Conservation (phyloP, 2,888 invertebrate species). For the Hoplodrina blanda region DNA sequence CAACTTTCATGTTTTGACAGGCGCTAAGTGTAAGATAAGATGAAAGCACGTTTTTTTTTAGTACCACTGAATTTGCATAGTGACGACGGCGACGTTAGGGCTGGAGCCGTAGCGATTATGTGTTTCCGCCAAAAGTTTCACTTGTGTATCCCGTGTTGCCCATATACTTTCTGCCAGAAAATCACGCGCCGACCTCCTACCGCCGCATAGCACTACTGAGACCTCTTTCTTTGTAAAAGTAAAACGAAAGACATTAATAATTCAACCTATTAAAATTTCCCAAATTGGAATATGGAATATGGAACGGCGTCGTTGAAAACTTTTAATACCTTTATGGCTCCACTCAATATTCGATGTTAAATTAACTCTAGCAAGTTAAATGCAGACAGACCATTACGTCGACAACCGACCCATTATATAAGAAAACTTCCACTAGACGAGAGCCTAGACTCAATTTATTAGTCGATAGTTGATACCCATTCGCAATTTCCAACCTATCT, state of each 20-base stretch:
- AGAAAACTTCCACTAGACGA: conserved; percentile 76
- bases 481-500: conserved; percentile 50
- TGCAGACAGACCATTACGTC: conserved; percentile 73
- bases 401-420: conserved; percentile 75
- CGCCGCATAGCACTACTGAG: conserved; percentile 24
- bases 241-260: conserved; percentile 27
- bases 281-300: conserved; percentile 23
- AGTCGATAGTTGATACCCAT: conserved; percentile 66
- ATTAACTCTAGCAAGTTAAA: conserved; percentile 73
- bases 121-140: conserved; percentile 43
- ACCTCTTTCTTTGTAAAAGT: conserved; percentile 21
- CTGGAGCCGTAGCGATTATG: conserved; percentile 39
- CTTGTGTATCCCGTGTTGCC: conserved; percentile 25
- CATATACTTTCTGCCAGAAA: conserved; percentile 33
- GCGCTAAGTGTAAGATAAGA: conserved; percentile 20
- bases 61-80: conserved; percentile 42
- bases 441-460: conserved; percentile 75
- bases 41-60: conserved; percentile 39
- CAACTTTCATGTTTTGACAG: conserved; percentile 21
- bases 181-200: conserved; percentile 9
- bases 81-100: conserved; percentile 28
- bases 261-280: conserved; percentile 18
- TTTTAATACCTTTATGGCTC: conserved; percentile 58
- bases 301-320: conserved; percentile 38
- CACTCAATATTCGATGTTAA: conserved; percentile 75